Conservation (phyloP, 2,888 invertebrate genomes). For the Noctua comes region DNA sequence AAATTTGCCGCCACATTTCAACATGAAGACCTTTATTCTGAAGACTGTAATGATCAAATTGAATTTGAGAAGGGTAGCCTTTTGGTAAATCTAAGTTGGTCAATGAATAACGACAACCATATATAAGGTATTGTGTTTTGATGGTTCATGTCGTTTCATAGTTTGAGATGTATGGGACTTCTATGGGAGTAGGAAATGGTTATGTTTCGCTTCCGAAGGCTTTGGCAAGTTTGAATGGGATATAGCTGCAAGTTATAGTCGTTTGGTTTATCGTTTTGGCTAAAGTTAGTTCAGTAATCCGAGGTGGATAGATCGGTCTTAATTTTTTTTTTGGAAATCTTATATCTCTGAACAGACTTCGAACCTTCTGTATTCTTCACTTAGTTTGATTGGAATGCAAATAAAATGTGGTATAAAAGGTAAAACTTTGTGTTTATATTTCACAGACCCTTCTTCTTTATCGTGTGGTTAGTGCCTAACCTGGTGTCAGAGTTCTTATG, state of each 20-base stretch:
- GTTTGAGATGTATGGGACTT: slow-evolving; percentile 82
- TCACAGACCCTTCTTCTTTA: too few relatives aligned
- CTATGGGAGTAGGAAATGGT: slow-evolving; percentile 85
- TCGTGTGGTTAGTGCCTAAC: too few relatives aligned
- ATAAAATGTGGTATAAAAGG: too few relatives aligned
- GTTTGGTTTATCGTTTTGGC: slow-evolving; percentile 83
- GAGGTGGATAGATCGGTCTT: neutral
- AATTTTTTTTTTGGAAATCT: neutral
- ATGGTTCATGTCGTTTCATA: slow-evolving; percentile 84
- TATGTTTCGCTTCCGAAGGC: slow-evolving; percentile 80
- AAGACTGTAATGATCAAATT: slow-evolving; percentile 9
- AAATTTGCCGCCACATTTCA: neutral
- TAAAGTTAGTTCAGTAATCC: slow-evolving; percentile 67
- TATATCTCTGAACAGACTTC: too few relatives aligned
- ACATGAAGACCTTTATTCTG: neutral
- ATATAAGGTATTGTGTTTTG: slow-evolving; percentile 90
- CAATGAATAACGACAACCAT: slow-evolving; percentile 81
- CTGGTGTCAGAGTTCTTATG: too few relatives aligned
- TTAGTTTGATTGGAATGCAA: too few relatives aligned
- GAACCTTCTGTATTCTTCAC: too few relatives aligned
- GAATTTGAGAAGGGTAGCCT: neutral
- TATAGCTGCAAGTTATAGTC: slow-evolving; percentile 79
- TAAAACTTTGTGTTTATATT: too few relatives aligned
- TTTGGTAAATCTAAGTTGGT: slow-evolving; percentile 14
- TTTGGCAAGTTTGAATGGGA: slow-evolving; percentile 82